Conservation (phyloP, 2,888 invertebrate species). For the Megamerina dolium region DNA sequence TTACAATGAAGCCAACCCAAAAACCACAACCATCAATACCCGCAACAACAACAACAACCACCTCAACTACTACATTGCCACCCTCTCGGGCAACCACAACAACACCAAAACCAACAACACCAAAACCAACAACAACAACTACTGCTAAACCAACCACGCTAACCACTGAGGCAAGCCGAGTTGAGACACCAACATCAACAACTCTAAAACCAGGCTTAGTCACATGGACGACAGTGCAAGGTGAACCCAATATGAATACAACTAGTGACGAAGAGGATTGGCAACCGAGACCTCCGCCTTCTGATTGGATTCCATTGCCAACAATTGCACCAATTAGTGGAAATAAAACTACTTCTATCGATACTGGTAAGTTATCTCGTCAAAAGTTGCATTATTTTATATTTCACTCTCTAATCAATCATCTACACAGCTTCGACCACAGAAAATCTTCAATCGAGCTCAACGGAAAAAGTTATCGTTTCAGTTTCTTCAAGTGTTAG, state of each 20-base stretch:
- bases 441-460: conserved; percentile 17
- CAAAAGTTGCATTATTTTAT: background rate
- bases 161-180: conserved; percentile 14
- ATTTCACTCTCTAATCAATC: background rate
- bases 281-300: conserved; percentile 36
- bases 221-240: conserved; percentile 54
- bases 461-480: conserved; percentile 37
- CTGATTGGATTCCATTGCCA: conserved; percentile 43
- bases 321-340: conserved; percentile 33
- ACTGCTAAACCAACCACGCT: conserved; percentile 24
- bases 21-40: conserved; percentile 18
- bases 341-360: conserved; percentile 27
- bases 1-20: conserved; percentile 18
- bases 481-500: conserved; percentile 41
- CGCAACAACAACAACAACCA: conserved; percentile 28
- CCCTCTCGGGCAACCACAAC: conserved; percentile 14
- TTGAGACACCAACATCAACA: conserved; percentile 20
- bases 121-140: conserved; percentile 26
- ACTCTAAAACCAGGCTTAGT: conserved; percentile 49
- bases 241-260: conserved; percentile 38
- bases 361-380: background rate
- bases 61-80: too few relatives aligned
- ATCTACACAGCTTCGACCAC: conserved; percentile 11
- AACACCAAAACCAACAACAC: conserved; percentile 26
- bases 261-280: conserved; percentile 36